Base-by-base conservation (phyloP, 2,888 invertebrate species). In the Panopea generosa region DNA sequence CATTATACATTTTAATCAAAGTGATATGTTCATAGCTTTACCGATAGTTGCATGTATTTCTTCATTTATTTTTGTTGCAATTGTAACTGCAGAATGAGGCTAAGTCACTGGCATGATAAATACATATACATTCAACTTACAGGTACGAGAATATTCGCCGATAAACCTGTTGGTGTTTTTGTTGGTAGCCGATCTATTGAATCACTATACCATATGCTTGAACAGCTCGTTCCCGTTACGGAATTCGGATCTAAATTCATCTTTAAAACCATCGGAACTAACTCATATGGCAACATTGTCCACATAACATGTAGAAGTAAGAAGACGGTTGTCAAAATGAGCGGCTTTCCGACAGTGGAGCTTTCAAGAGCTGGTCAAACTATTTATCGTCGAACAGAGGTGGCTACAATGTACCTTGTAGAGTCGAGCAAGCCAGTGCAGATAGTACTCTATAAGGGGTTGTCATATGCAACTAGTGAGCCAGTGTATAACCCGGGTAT, bases 191-290 rank as follows among this genome's bases (percentile, higher is more conserved):
- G 72, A 7, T 63, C 68, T 4, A 63, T 77, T 40, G 60, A n/a
- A 33, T 20, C 18, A 11, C 16, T 55, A 22, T n/a, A 56, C 14
- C 74, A 78, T 43, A 43, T 67, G 6, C 20, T 60, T 9, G 78
- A 78, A 47, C 78, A 78, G 38, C 52, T 78, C 9, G 14, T 56
- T 2, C 71, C 78, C 1, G 38, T 63, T 1, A 9, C 27, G 2
- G 45, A 67, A n/a, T 74, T 70, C 74, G 74, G 74, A 14, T 52
- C 52, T 1, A 53, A 74, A 22, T 78, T 74, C 22, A 20, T 62
- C 2, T 33, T 78, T 4, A 27, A 11, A 1, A 50, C 74, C 14
- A 22, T 63, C 16, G 63, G 61, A 1, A 50, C 16, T 7, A 50
- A 33, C 14, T 20, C 27, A 0, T 74, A 67, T 50, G 74, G 74